Conservation (phyloP, 1,140 invertebrate genomes). For the Drosophila nebulosa region DNA sequence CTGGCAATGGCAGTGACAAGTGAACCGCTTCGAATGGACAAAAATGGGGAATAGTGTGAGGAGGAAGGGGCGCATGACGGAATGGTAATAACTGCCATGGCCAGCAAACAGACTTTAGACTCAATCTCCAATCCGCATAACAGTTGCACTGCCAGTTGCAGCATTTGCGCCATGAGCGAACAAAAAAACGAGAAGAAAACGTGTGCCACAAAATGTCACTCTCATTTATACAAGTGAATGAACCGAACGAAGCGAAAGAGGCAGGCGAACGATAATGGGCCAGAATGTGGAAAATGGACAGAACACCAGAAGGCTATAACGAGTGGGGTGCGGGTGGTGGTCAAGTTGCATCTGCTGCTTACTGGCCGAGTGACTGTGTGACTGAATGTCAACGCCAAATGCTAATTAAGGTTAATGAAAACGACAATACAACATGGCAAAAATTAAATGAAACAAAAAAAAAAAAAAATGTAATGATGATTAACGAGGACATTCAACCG, state of each 20-base stretch:
- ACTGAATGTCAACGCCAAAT: conserved; percentile 56
- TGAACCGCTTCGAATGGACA: conserved; percentile 8
- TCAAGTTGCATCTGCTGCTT: conserved; percentile 30
- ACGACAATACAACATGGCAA: conserved; percentile 37
- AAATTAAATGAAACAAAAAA: conserved; percentile 43
- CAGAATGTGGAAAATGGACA: background rate
- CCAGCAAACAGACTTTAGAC: conserved; percentile 25
- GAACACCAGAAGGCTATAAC: background rate
- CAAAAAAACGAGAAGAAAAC: conserved; percentile 34
- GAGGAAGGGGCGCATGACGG: background rate
- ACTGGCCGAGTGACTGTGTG: background rate
- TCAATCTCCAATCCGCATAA: conserved; percentile 5
- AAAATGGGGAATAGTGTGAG: background rate
- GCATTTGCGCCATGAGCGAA: background rate
- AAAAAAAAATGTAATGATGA: conserved; percentile 34
- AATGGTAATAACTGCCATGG: conserved; percentile 19
- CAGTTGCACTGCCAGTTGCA: background rate
- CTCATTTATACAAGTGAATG: conserved; percentile 46
- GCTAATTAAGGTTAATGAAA: conserved; percentile 76
- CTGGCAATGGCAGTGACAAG: conserved; percentile 36
- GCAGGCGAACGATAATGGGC: background rate
- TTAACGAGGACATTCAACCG: conserved; percentile 59
- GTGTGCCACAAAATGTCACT: conserved; percentile 69
- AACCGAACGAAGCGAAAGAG: conserved; percentile 7
- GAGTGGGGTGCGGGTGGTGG: background rate